These are phyloP conservation scores for Eupithecia exiguata DNA, from an alignment of 2,888 invertebrate genomes.

Conservation along the genomic window DNA sequence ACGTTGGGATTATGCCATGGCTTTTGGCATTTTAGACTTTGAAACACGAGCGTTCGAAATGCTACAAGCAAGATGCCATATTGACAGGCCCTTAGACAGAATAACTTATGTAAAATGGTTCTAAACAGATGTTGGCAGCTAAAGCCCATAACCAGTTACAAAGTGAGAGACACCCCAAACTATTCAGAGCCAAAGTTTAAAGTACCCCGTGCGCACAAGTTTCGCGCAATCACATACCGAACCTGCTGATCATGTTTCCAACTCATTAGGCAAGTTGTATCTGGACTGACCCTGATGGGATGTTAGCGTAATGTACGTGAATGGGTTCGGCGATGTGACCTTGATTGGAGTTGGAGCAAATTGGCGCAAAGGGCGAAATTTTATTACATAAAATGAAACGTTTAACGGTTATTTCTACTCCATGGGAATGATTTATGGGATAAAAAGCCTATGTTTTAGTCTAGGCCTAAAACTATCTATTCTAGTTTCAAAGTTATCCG, in stretches of 20 bases:
- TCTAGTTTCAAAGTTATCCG: not conserved
- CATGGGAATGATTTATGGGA: not conserved
- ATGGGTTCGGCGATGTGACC: not conserved
- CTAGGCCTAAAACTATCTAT: not conserved
- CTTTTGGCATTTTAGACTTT: not conserved
- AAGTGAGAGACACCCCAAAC: slow-evolving; percentile 11
- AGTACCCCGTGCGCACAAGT: slow-evolving; percentile 41
- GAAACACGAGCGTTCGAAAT: not conserved
- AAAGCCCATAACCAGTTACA: not conserved
- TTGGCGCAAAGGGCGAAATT: not conserved
- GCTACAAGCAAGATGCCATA: not conserved
- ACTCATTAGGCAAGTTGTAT: slow-evolving; percentile 53
- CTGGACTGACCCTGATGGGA: slow-evolving; percentile 25
- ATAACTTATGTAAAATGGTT: not conserved
- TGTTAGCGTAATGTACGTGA: slow-evolving; percentile 16
- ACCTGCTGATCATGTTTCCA: slow-evolving; percentile 55
- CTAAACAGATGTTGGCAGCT: not conserved
- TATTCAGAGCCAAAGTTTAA: slow-evolving; percentile 33
- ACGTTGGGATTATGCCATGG: too few relatives aligned
- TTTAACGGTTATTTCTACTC: too few relatives aligned
- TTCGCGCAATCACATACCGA: slow-evolving; percentile 51
- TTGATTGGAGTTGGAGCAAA: not conserved
- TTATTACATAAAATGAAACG: too few relatives aligned
- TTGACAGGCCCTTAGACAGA: not conserved
- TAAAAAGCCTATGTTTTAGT: not conserved